These are phyloP conservation scores for Melanotaenia pygmaea DNA, from an alignment of 2,797 vertebrate genomes.

Conservation along the genomic window DNA sequence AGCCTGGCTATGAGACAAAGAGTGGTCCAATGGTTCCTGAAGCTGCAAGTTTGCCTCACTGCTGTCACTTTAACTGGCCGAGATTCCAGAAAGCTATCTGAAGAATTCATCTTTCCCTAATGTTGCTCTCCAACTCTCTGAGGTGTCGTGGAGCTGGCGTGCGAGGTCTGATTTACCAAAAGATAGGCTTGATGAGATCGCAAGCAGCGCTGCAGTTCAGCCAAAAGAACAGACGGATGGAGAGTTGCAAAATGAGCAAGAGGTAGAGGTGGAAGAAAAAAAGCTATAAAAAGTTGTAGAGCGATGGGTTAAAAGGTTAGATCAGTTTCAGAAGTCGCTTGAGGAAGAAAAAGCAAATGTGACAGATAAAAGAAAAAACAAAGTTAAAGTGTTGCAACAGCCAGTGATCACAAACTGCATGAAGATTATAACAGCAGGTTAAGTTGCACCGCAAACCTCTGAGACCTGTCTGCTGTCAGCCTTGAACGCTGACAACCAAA, in stretches of 20 bases:
- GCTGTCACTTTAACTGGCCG: constrained; percentile 50
- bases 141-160: constrained; percentile 53
- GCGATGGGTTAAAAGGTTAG: constrained; percentile 47
- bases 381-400: neutral
- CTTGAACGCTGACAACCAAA: constrained; percentile 6
- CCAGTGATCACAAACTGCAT: neutral
- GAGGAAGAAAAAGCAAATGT: constrained; percentile 27
- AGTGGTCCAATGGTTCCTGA: neutral
- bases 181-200: constrained; percentile 64
- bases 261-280: neutral
- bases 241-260: constrained; percentile 45
- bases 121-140: constrained; percentile 39
- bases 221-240: constrained; percentile 41
- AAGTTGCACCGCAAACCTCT: neutral
- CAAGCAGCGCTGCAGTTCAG: constrained; percentile 44
- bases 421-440: constrained; percentile 1
- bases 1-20: constrained; percentile 1
- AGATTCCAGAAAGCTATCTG: constrained; percentile 30
- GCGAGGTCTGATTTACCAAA: constrained; percentile 47
- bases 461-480: neutral
- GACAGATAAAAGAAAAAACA: constrained; percentile 3
- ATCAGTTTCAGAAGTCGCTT: constrained; percentile 36
- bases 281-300: constrained; percentile 30
- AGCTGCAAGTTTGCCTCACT: constrained; percentile 2
- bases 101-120: constrained; percentile 56